Conservation (phyloP, 2,113 vertebrate genomes). For the Corythoichthys intestinalis region DNA sequence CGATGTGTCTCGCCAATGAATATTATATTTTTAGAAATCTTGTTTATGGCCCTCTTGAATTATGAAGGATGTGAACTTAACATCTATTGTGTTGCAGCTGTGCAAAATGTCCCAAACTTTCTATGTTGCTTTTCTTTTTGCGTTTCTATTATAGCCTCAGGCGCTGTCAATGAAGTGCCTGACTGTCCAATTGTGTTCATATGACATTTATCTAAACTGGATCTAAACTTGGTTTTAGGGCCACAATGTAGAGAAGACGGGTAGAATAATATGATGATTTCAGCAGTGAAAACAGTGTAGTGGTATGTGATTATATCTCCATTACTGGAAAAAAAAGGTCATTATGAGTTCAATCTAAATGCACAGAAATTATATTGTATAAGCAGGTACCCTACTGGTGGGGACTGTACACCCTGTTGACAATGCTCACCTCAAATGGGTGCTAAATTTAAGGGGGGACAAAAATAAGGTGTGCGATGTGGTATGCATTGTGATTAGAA, state of each 20-base stretch:
- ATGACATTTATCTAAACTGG: not conserved
- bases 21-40: not conserved
- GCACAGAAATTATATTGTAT: too few species aligned
- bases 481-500: not conserved
- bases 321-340: too few species aligned
- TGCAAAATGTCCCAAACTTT: not conserved
- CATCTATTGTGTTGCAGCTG: too few species aligned
- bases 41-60: too few species aligned
- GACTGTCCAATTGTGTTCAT: not conserved
- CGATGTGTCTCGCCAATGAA: not conserved
- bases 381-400: not conserved
- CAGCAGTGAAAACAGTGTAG: too few species aligned
- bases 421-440: not conserved
- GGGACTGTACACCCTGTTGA: not conserved
- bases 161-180: not conserved
- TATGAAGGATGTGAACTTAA: too few species aligned
- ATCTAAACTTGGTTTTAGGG: too few species aligned
- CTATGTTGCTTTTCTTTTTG: not conserved
- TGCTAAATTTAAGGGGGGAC: not conserved
- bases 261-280: too few species aligned
- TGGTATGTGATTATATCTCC: too few species aligned
- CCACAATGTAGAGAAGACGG: too few species aligned
- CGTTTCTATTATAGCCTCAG: not conserved
- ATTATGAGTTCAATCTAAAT: too few species aligned
- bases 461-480: not conserved